These are phyloP conservation scores for Frankliniella fusca DNA, from an alignment of 2,888 invertebrate genomes.

Conservation along the genomic window DNA sequence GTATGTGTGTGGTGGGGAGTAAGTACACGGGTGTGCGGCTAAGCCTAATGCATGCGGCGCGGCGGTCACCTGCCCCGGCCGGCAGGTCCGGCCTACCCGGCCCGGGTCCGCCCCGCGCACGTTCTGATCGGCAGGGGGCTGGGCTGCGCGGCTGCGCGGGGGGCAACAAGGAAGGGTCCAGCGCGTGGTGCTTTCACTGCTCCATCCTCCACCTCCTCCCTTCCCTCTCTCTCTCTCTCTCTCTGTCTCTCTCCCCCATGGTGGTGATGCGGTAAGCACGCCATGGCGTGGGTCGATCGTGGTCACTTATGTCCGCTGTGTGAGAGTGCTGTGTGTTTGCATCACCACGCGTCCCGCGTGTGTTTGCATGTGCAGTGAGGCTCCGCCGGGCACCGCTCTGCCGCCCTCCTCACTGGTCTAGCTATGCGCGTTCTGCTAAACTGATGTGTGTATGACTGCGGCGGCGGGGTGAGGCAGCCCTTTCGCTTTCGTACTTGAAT, in stretches of 20 bases:
- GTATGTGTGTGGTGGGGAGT: no score
- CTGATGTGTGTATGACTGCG: no score
- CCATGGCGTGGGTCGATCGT: background rate
- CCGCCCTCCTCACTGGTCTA: no score
- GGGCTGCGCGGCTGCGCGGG: background rate
- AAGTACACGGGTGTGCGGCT: background rate
- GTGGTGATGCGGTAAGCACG: background rate
- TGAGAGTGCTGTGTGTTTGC: constrained; percentile 5
- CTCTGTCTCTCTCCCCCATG: background rate
- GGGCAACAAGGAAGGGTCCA: background rate
- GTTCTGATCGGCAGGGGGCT: background rate
- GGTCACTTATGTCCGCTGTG: constrained; percentile 9
- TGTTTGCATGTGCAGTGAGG: background rate
- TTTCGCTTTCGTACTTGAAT: no score
- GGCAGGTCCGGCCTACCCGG: no score
- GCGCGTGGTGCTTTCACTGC: background rate
- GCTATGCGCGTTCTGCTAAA: no score
- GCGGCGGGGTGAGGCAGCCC: no score
- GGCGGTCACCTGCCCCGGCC: background rate
- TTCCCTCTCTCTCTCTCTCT: background rate
- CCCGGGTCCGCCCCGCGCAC: background rate
- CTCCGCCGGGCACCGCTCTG: no score
- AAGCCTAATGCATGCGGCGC: background rate
- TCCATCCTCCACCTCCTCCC: background rate
- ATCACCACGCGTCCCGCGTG: background rate